These are phyloP conservation scores for Lepeophtheirus salmonis DNA, from an alignment of 1,140 invertebrate species.

Conservation along the genomic window DNA sequence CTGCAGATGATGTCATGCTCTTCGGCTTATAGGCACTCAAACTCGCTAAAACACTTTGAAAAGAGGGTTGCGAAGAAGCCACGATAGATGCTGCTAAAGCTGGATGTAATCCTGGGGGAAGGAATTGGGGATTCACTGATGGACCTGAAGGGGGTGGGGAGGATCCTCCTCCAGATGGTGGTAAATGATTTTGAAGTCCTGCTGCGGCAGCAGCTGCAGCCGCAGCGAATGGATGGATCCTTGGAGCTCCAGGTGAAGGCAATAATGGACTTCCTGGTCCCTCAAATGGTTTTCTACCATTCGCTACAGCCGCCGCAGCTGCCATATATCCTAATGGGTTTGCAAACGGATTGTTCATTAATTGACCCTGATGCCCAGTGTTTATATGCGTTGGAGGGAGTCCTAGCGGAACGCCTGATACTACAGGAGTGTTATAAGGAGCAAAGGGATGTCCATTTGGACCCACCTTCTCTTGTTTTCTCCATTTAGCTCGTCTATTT, in stretches of 20 bases:
- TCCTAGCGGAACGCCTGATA: neutral
- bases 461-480: constrained; percentile 74
- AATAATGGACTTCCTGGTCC: constrained; percentile 19
- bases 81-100: constrained; percentile 16
- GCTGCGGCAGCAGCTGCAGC: constrained; percentile 20
- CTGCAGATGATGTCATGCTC: neutral
- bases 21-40: constrained; percentile 9
- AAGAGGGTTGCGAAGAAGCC: constrained; percentile 12
- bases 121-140: constrained; percentile 5
- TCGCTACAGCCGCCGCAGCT: constrained; percentile 19
- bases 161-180: no score
- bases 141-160: constrained; percentile 20
- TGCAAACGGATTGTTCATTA: constrained; percentile 16
- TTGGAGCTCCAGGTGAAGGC: constrained; percentile 20
- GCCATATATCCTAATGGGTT: constrained; percentile 16
- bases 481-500: constrained; percentile 71
- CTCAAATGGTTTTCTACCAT: constrained; percentile 19
- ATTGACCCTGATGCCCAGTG: constrained; percentile 14
- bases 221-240: constrained; percentile 20
- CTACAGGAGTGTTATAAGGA: constrained; percentile 16
- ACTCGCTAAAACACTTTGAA: constrained; percentile 13
- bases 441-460: constrained; percentile 22
- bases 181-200: no score
- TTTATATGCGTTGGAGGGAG: constrained; percentile 12
- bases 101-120: neutral